These are phyloP conservation scores for Catharus bicknelli DNA, from an alignment of 2,113 vertebrate genomes.

Conservation along the genomic window DNA sequence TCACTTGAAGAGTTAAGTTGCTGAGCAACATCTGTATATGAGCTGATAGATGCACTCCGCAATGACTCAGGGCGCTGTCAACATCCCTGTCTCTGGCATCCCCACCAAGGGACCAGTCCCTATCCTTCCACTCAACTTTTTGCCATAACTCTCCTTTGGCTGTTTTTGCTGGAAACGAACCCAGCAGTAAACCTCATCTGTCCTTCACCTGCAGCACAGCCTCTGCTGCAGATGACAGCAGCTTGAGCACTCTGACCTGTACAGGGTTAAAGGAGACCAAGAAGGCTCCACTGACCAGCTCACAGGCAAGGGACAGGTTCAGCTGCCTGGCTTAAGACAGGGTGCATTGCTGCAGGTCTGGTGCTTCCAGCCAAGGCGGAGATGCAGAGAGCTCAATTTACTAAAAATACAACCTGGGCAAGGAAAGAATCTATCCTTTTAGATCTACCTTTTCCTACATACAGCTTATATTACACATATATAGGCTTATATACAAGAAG, in stretches of 20 bases:
- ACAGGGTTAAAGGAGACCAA: not conserved
- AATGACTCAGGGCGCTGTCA: not conserved
- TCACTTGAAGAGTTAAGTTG: not conserved
- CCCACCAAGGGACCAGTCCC: not conserved
- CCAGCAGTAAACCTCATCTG: not conserved
- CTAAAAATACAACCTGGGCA: not conserved
- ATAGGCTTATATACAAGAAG: not conserved
- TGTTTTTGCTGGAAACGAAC: not conserved
- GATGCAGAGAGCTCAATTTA: not conserved
- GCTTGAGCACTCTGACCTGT: not conserved
- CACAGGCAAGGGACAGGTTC: fast-evolving
- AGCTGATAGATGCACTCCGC: not conserved
- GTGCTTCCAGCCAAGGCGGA: not conserved
- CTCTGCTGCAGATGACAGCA: not conserved
- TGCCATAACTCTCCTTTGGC: not conserved
- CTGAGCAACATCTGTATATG: not conserved
- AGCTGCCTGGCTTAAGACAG: not conserved
- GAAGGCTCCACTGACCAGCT: not conserved
- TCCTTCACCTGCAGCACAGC: not conserved
- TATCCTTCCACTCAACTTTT: not conserved
- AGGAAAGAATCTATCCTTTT: not conserved
- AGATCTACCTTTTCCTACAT: not conserved
- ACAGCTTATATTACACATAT: not conserved
- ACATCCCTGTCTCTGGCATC: not conserved
- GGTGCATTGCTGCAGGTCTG: not conserved